A percentile compares a stretch with the other conserved stretches of the same genome.
phyloP scores from a whole-genome alignment of 2,797 vertebrate species.

The Acanthornis magna region DNA sequence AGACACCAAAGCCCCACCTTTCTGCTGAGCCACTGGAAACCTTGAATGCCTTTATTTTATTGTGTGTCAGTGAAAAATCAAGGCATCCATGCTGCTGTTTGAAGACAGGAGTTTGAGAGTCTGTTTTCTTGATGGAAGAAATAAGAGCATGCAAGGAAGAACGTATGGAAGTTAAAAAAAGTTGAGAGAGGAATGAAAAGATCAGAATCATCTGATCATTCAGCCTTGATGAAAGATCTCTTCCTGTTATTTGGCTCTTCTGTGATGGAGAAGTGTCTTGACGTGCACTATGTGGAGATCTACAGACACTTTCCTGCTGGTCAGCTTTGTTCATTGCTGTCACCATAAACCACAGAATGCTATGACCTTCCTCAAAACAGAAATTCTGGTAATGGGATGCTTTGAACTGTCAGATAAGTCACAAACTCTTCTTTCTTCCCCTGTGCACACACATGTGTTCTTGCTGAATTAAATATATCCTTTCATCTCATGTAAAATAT shows the following conservation, averaged over 20 bases:
- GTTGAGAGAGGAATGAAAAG: neutral
- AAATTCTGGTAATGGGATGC: neutral
- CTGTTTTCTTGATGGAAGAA: neutral
- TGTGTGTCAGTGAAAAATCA: neutral
- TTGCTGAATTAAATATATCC: neutral
- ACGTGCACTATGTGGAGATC: neutral
- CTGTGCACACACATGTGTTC: fast-evolving
- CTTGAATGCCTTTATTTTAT: neutral
- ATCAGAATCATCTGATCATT: neutral
- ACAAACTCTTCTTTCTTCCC: neutral
- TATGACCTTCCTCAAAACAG: neutral
- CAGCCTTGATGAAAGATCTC: neutral
- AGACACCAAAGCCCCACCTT: neutral
- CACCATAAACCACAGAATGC: neutral
- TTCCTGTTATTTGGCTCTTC: neutral
- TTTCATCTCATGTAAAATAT: neutral
- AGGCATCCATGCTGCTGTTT: neutral
- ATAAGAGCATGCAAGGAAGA: neutral
- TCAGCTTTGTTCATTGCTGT: neutral
- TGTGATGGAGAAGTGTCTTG: neutral
- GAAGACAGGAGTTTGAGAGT: neutral
- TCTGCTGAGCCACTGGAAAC: neutral
- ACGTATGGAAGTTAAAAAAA: neutral
- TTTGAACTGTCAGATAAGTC: neutral
- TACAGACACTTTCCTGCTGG: neutral